Conservation (phyloP, 1,140 invertebrate genomes). For the Heliconius himera region DNA sequence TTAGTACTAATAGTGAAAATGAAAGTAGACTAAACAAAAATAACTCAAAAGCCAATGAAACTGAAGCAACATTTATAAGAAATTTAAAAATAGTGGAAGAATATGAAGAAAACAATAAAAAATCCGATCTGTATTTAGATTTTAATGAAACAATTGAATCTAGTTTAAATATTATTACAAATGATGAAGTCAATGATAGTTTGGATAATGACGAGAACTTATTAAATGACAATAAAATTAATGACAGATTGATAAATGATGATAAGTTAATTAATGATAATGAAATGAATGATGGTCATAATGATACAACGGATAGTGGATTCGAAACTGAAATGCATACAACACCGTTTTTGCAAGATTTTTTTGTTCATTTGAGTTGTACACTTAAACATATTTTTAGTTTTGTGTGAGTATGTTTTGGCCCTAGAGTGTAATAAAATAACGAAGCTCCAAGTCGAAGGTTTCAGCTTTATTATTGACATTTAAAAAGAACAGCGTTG, state of each 20-base stretch:
- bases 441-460: too few relatives aligned
- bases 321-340: conserved; percentile 43
- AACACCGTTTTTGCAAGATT: conserved; percentile 35
- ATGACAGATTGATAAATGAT: conserved; percentile 10
- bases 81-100: conserved; percentile 31
- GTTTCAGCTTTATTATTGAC: too few relatives aligned
- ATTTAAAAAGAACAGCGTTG: too few relatives aligned
- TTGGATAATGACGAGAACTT: background rate
- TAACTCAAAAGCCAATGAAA: too few relatives aligned
- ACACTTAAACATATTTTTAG: conserved; percentile 44
- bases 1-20: conserved; percentile 16
- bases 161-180: too few relatives aligned
- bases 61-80: conserved; percentile 36
- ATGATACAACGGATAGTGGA: conserved; percentile 43
- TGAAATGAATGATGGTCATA: background rate
- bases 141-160: too few relatives aligned
- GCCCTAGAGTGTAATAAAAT: too few relatives aligned
- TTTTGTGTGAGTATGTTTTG: conserved; percentile 53
- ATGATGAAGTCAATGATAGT: background rate
- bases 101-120: conserved; percentile 34
- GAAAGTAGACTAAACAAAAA: background rate
- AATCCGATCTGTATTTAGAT: too few relatives aligned
- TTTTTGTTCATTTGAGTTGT: conserved; percentile 42
- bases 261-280: conserved; percentile 8
- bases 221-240: conserved; percentile 13